phyloP scores from a whole-genome alignment of 2,113 vertebrate genomes.

The Stigmatopora argus region DNA sequence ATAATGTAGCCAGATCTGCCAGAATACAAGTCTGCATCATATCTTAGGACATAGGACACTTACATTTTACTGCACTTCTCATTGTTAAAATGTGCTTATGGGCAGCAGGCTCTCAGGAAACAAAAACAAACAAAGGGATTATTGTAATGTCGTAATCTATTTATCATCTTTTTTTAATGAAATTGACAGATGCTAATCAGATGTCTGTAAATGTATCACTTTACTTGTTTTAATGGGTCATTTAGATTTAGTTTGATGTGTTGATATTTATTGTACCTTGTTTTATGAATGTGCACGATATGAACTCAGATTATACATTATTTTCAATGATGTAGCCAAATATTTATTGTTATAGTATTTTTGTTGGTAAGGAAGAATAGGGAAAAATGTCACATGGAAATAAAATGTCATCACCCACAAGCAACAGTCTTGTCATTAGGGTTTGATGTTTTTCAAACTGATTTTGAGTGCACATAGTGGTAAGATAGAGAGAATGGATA shows the following conservation, averaged over 20 bases:
- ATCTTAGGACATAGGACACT: slow-evolving; percentile 1
- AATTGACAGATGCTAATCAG: slow-evolving; percentile 33
- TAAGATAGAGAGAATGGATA: background rate
- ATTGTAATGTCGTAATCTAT: slow-evolving; percentile 41
- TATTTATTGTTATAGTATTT: slow-evolving; percentile 22
- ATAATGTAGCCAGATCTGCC: background rate
- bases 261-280: slow-evolving; percentile 50
- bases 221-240: slow-evolving; percentile 22
- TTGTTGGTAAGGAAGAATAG: slow-evolving; percentile 30
- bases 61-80: slow-evolving; percentile 26
- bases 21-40: background rate
- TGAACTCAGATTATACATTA: slow-evolving; percentile 20
- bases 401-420: slow-evolving; percentile 32
- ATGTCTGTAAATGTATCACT: slow-evolving; percentile 30
- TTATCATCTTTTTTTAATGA: slow-evolving; percentile 27
- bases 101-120: slow-evolving; percentile 55
- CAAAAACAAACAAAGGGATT: slow-evolving; percentile 55
- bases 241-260: slow-evolving; percentile 39
- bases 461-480: background rate
- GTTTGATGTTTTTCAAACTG: background rate
- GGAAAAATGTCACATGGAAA: slow-evolving; percentile 22
- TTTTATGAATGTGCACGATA: slow-evolving; percentile 43
- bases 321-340: slow-evolving; percentile 25
- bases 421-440: background rate
- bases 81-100: slow-evolving; percentile 34